These are phyloP conservation scores for Silurus meridionalis DNA, from an alignment of 2,113 vertebrate genomes.

Conservation along the genomic window DNA sequence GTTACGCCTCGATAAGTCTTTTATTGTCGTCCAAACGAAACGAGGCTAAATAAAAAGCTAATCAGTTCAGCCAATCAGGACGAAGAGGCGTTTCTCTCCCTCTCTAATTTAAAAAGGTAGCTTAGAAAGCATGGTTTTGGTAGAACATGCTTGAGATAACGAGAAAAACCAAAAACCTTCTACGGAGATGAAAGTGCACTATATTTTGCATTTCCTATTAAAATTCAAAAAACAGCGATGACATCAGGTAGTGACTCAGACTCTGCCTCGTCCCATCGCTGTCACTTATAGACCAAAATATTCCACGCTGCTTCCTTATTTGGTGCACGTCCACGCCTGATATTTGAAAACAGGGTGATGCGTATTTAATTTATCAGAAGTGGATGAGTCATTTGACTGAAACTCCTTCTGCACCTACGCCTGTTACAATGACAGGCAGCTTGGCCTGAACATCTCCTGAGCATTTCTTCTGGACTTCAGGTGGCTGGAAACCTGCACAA, in stretches of 20 bases:
- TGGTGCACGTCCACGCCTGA: no score
- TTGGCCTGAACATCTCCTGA: not conserved
- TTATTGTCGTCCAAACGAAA: no score
- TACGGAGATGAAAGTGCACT: not conserved
- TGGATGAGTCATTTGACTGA: not conserved
- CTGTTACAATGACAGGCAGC: not conserved
- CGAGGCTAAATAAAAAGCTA: no score
- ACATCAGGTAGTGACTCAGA: not conserved
- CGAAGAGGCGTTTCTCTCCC: not conserved
- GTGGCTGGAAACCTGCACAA: not conserved
- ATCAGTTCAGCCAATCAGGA: not conserved
- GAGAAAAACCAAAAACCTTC: no score
- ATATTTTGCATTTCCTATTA: not conserved
- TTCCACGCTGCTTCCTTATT: not conserved
- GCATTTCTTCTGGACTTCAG: not conserved
- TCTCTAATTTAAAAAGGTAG: not conserved
- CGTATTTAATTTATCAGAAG: not conserved
- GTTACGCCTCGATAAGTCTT: no score
- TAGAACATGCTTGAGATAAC: not conserved
- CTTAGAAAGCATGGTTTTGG: not conserved
- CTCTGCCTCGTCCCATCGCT: not conserved
- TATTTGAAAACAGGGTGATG: not conserved
- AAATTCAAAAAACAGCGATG: not conserved
- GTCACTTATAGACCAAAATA: not conserved
- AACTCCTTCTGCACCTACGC: not conserved